Evolutionary conservation across 2,888 invertebrate species (phyloP).

Genomic region (Pteria penguin): DNA sequence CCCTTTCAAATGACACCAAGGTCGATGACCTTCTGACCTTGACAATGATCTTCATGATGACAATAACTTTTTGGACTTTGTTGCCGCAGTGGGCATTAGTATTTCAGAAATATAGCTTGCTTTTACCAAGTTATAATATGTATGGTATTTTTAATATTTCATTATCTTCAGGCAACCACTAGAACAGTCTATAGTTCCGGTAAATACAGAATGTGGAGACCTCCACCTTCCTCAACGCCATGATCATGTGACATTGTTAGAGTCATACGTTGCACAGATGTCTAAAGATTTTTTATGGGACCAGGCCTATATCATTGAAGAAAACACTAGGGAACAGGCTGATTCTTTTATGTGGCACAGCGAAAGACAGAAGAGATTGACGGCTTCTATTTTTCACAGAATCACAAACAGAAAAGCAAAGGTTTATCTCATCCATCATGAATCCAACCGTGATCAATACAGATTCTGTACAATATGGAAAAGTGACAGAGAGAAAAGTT

Average conservation of each 20-base stretch:
- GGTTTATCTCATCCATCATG: background rate
- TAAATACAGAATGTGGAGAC: background rate
- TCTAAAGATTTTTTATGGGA: background rate
- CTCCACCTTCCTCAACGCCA: background rate
- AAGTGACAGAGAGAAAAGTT: background rate
- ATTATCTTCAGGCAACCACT: background rate
- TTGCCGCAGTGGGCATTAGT: no score
- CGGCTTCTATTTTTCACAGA: slow-evolving; percentile 9
- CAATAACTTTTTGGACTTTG: no score
- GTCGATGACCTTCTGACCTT: no score
- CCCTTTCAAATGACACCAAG: no score
- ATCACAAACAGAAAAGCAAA: background rate
- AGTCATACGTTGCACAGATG: background rate
- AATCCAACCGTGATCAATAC: background rate
- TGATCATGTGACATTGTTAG: background rate
- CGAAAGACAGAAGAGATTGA: slow-evolving; percentile 8
- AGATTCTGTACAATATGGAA: background rate
- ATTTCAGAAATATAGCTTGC: no score
- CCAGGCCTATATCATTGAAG: background rate
- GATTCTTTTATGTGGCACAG: background rate
- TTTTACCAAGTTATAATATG: no score
- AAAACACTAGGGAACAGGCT: background rate
- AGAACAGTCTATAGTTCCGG: background rate
- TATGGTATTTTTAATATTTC: background rate
- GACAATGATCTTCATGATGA: no score